Evolutionary conservation across 2,797 vertebrate species (phyloP).

Genomic region (Thaleichthys pacificus): DNA sequence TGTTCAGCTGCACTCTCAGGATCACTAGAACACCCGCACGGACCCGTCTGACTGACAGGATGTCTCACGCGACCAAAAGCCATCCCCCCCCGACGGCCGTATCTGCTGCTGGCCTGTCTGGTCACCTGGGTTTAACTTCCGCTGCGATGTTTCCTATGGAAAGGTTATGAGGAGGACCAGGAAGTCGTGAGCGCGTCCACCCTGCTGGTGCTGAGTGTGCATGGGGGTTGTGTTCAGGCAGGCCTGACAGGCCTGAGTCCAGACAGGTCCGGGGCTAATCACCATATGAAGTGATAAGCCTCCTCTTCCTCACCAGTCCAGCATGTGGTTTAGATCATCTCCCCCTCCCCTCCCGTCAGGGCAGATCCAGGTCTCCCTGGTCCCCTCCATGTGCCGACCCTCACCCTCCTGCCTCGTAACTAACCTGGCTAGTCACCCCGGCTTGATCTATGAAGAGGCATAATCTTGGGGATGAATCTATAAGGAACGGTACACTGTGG

Average conservation of each 20-base stretch:
- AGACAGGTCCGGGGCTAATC: conserved; percentile 47
- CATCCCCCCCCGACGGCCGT: background rate
- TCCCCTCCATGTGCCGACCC: conserved; percentile 34
- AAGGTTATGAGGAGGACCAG: too few species aligned
- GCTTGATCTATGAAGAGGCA: conserved; percentile 53
- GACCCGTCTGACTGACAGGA: conserved; percentile 33
- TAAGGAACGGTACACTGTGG: conserved; percentile 33
- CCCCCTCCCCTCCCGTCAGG: conserved; percentile 42
- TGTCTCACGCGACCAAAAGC: conserved; percentile 17
- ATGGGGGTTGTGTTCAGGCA: conserved; percentile 21
- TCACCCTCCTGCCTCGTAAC: conserved; percentile 45
- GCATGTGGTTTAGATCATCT: conserved; percentile 66
- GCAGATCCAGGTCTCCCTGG: conserved; percentile 56
- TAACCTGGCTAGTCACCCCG: conserved; percentile 60
- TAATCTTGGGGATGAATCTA: conserved; percentile 52
- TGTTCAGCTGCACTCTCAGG: conserved; percentile 26
- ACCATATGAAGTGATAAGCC: conserved; percentile 56
- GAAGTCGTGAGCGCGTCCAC: too few species aligned
- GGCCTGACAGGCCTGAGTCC: conserved; percentile 36
- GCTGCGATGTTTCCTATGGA: too few species aligned
- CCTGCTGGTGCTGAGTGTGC: background rate
- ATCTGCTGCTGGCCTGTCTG: too few species aligned
- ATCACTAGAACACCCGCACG: conserved; percentile 22
- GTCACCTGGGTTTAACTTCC: too few species aligned
- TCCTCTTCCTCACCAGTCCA: conserved; percentile 37